Evolutionary conservation across 2,888 invertebrate species (phyloP).

Genomic region (Patella depressa): DNA sequence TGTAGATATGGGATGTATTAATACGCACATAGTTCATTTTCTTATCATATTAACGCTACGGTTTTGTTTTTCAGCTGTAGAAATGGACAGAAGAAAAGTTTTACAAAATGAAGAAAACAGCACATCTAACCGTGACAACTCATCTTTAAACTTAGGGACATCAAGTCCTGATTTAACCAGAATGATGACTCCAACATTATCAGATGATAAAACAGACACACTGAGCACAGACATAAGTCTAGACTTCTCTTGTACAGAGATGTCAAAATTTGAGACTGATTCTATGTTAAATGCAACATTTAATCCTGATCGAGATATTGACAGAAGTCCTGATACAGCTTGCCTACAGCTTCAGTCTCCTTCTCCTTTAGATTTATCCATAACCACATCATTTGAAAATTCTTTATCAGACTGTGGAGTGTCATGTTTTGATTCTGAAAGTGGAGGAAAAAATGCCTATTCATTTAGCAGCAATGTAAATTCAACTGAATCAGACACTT

Average conservation of each 20-base stretch:
- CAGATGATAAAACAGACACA: slow-evolving; percentile 19
- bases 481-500: slow-evolving; percentile 2
- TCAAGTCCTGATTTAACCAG: slow-evolving; percentile 16
- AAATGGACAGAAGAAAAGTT: too few species aligned
- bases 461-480: slow-evolving; percentile 1
- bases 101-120: too few species aligned
- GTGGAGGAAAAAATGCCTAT: neutral
- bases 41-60: too few species aligned
- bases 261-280: slow-evolving; percentile 20
- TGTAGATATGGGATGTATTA: too few species aligned
- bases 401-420: slow-evolving; percentile 6
- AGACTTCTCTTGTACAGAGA: slow-evolving; percentile 15
- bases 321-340: neutral
- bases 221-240: slow-evolving; percentile 13
- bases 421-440: neutral
- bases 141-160: neutral
- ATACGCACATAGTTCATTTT: too few species aligned
- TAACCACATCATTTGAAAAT: slow-evolving; percentile 6
- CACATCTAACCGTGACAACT: too few species aligned
- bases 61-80: too few species aligned
- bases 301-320: neutral
- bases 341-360: neutral
- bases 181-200: slow-evolving; percentile 21
- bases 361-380: neutral
- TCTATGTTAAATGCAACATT: neutral